Conservation (phyloP, 2,797 vertebrate species). For the Vipera latastei region DNA sequence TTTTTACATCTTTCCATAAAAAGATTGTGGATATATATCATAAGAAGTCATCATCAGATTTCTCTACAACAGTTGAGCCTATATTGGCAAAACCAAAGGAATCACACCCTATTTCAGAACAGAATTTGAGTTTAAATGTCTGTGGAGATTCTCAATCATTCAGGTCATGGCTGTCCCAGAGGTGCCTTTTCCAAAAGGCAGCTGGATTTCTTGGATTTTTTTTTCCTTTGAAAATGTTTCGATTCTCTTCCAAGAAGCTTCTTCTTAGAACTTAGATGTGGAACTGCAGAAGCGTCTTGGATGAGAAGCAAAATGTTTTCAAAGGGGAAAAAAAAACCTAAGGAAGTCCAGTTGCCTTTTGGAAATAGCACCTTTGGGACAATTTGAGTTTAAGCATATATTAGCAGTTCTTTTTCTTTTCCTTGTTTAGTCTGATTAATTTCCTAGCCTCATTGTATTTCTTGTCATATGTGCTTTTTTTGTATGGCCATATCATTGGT, state of each 20-base stretch:
- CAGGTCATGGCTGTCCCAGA: background rate
- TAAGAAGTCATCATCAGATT: background rate
- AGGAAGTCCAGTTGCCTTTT: background rate
- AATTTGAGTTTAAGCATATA: background rate
- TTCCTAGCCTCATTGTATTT: background rate
- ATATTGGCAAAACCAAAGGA: background rate
- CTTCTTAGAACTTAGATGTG: background rate
- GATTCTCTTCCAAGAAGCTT: background rate
- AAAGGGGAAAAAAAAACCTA: background rate
- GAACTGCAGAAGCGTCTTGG: background rate
- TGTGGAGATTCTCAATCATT: background rate
- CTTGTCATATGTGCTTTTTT: slow-evolving; percentile 5
- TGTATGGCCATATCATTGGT: background rate
- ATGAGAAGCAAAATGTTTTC: background rate
- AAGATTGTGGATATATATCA: background rate
- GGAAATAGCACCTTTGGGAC: background rate
- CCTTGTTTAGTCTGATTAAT: background rate
- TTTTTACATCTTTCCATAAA: background rate
- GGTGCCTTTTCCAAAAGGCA: background rate
- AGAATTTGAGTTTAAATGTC: background rate
- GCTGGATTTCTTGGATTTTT: background rate
- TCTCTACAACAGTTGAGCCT: background rate
- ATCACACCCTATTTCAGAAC: background rate
- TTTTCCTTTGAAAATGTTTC: background rate
- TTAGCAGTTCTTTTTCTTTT: background rate